Percentiles rank a stretch among this genome's conserved stretches.
phyloP scores from a whole-genome alignment of 1,140 invertebrate genomes.

The Elysia chlorotica region DNA sequence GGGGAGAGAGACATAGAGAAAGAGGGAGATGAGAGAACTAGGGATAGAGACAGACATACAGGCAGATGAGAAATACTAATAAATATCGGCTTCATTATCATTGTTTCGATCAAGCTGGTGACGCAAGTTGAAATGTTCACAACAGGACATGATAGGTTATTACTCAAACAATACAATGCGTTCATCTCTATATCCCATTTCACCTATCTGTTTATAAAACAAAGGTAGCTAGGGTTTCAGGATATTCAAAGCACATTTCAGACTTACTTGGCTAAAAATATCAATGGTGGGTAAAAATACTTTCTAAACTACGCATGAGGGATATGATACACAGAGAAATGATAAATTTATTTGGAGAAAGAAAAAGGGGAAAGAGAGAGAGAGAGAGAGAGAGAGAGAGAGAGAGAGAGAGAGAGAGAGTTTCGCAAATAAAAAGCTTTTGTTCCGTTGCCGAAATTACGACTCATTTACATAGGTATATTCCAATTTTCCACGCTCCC shows the following conservation, averaged over 20 bases:
- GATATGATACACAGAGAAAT: neutral
- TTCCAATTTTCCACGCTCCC: too few relatives aligned
- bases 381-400: slow-evolving; percentile 12
- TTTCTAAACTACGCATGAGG: neutral
- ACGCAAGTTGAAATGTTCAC: too few relatives aligned
- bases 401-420: slow-evolving; percentile 8
- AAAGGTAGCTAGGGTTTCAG: too few relatives aligned
- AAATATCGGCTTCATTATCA: neutral
- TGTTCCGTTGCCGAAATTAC: too few relatives aligned
- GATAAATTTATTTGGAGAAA: neutral
- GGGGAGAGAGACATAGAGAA: too few relatives aligned
- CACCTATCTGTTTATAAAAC: too few relatives aligned
- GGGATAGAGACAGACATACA: neutral
- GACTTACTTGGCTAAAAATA: neutral
- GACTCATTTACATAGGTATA: too few relatives aligned
- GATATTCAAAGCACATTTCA: neutral
- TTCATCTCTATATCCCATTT: neutral
- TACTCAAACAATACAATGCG: neutral
- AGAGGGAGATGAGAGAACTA: too few relatives aligned
- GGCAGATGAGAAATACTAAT: neutral
- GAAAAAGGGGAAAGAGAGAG: neutral
- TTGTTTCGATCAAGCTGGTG: too few relatives aligned
- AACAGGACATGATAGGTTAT: neutral
- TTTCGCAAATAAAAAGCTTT: too few relatives aligned
- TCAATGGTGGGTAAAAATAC: too few relatives aligned